Evolutionary conservation across 2,797 vertebrate genomes (phyloP), one percentile per base, ranked within the genome.

Genomic region (Scolopax rusticola): DNA sequence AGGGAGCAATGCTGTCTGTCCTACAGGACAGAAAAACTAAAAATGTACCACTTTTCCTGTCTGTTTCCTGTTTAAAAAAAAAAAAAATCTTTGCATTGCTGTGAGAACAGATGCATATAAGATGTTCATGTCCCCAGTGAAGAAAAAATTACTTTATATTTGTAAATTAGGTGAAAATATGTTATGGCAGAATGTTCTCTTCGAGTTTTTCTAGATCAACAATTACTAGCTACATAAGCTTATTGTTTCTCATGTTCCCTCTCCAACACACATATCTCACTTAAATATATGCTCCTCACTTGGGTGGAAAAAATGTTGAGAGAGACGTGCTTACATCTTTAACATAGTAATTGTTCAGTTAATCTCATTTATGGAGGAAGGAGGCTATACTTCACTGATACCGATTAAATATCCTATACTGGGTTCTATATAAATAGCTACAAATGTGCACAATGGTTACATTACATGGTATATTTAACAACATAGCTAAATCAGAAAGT

Each of bases 401-500:
- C 33, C 51, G 38, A 87, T 97, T 94, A 97, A 97, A 93, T 97
- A 92, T 87, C 59, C 64, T 93, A 73, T 89, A 80, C 81, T 36
- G 36, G 47, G 25, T 93, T 96, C 93, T 83, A 87, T 87, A 95
- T 97, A 95, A 95, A 95, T 78, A 96, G 82, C 81, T 96, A 96
- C 81, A 92, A 95, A 94, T 94, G 47, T 95, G 92, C 87, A 96
- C 91, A 97, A 93, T 84, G 84, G 85, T 96, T 96, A 97, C 92
- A 93, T 98, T 97, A 90, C 90, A 95, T 95, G 94, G 93, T 97
- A 87, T 97, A 94, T 97, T 98, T 96, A 97, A 94, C 96, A 97
- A 94, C 92, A 96, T 50, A 80, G 54, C 96, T 95, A 81, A 96
- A 93, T 77, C 90, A 93, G 69, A 60, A 93, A 87, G 69, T 91